Evolutionary conservation across 2,888 invertebrate species (phyloP), one percentile per base, ranked within the genome.

Genomic region (Apocheima hispidaria): DNA sequence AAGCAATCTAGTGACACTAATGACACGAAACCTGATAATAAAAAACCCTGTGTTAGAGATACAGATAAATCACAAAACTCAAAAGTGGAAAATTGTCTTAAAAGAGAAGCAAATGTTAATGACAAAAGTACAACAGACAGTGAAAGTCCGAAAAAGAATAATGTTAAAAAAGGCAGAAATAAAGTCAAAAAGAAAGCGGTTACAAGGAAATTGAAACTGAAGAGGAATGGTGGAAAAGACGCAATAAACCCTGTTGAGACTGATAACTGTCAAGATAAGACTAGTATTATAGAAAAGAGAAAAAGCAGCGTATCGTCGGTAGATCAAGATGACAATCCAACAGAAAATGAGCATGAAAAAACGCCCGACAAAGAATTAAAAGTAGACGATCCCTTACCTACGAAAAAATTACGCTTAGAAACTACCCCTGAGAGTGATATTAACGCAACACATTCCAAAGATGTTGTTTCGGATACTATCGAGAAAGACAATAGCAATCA

Each of bases 231-330:
- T 62, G 79, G 71, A 65, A 84, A 86, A 74, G 83, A 84, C 65
- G 66, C 82, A 68, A 73, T 81, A 60, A 87, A 83, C 66, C 81
- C 84, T 48, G 68, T 82, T 48, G 87, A 86, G 72, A 82, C 81
- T 70, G 88, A 89, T 63, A 86, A 80, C 68, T 76, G 83, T 74
- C 86, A 84, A 59, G 86, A 88, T 75, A 92, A 91, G 87, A 79
- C 86, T 74, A 84, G 82, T 84, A 88, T 90, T 75, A 85, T 87
- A 71, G 87, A 90, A 66, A 90, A 89, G 59, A 81, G 90, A 65
- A 90, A 92, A 76, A 92, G 89, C 63, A 90, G 91, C 79, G 84
- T 92, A 14, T 91, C 91, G 0, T 91, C 92, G 20, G 81, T 83
- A 41, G 91, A 90, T 41, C 85, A 87, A 48, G 87, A 87, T n/a